Evolutionary conservation across 1,140 invertebrate species (phyloP), one percentile per base, ranked within the genome.

Genomic region (Pogonus chalceus): DNA sequence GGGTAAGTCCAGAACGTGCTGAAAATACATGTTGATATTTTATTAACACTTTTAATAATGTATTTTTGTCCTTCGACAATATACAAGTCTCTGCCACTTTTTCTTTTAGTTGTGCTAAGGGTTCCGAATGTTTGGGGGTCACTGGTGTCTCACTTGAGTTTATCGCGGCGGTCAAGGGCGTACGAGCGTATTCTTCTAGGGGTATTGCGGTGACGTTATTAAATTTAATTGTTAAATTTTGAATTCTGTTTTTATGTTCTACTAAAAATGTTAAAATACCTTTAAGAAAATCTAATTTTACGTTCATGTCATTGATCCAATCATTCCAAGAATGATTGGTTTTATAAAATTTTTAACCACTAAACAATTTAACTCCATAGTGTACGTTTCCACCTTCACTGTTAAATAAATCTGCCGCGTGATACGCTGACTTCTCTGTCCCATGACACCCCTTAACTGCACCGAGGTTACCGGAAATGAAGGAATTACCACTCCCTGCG

Each of bases 1-100:
- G n/a, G 0, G 59, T 59, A 16, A 46, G 23, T 20, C 60, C 60
- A 2, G 58, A 56, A 2, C 7, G 10, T 52, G 53, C 54, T 20
- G n/a, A 7, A 43, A 61, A 62, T 2, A 59, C 49, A 10, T 12
- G 43, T 49, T 23, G 26, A 35, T 53, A 53, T 2, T 2, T 23
- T 1, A 49, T 1, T 16, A 57, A 26, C 23, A 49, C 16, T 35
- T 37, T 4, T 10, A 48, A 46, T 0, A 53, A 21, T 22, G 4
- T 20, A 2, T 2, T 35, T 50, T 24, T 10, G n/a, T n/a, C n/a
- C n/a, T n/a, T n/a, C n/a, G n/a, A n/a, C n/a, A n/a, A n/a, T n/a
- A n/a, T n/a, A n/a, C n/a, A n/a, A n/a, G n/a, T n/a, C n/a, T n/a
- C n/a, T n/a, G n/a, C n/a, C n/a, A n/a, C n/a, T n/a, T 31, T 39